Base-by-base conservation (phyloP, 2,113 vertebrate species). In the Stomatorhinus ivindoensis region DNA sequence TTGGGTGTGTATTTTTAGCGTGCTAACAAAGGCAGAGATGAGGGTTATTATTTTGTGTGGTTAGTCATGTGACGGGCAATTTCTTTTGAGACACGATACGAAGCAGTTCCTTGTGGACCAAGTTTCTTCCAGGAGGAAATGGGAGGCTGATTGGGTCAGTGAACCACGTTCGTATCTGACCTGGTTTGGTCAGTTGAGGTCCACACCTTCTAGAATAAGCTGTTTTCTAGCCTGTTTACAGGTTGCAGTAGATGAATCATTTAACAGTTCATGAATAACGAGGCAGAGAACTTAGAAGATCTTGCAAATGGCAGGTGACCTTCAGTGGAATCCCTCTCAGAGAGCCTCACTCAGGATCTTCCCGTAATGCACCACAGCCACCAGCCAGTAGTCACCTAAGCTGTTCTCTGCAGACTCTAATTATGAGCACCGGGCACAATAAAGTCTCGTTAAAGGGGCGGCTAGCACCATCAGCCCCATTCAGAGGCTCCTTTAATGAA, bases 401-500 rank as follows among this genome's bases (percentile, higher is more conserved):
- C 83, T 89, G 65, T 35, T 88, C 91, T 88, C 86, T 90, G 91
- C 89, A 89, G 92, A 91, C 93, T 94, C 95, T 95, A 95, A 96
- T 96, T 96, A 95, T 92, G 92, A 94, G 92, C 94, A 92, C 92
- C 89, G 91, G 93, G 93, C 94, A 93, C 91, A 89, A 90, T 91
- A 93, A 94, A 21, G 76, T 93, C 93, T 94, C 92, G 92, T 92
- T 92, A 92, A 94, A 94, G 92, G 92, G 93, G 90, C 13, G 93
- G 27, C 93, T 92, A 44, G 84, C 42, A 91, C 95, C 93, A 94
- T 93, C 94, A 92, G 95, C 94, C 94, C 92, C 93, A 95, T 93
- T 92, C 93, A 95, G 95, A 50, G 95, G 94, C 94, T 94, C 96
- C 94, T 76, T 96, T 96, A 97, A 97, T 97, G 96, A 97, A 97